These are phyloP conservation scores for Calypte anna DNA, from an alignment of 2,113 vertebrate genomes.

Conservation along the genomic window DNA sequence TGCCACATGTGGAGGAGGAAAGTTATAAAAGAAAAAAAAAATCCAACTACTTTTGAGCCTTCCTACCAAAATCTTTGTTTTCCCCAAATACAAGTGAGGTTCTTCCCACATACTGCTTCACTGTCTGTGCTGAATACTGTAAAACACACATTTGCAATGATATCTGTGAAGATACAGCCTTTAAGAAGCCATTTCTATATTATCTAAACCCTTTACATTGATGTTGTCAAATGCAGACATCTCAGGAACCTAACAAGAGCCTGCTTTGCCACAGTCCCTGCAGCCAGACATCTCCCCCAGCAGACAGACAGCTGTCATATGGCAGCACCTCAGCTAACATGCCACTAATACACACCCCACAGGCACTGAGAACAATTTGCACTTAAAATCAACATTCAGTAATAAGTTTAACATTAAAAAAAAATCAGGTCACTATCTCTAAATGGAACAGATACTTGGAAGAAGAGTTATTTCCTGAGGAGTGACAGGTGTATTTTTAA, in stretches of 20 bases:
- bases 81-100: background rate
- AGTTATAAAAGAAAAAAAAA: no score
- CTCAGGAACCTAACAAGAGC: background rate
- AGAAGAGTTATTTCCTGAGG: background rate
- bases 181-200: background rate
- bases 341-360: background rate
- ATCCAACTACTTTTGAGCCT: background rate
- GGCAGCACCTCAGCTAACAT: background rate
- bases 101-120: background rate
- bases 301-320: background rate
- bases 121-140: background rate
- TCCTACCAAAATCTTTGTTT: background rate
- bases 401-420: background rate
- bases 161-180: background rate
- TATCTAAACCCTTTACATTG: accelerated
- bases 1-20: accelerated
- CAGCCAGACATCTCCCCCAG: background rate
- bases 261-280: background rate
- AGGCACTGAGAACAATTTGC: background rate
- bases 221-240: background rate
- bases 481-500: accelerated
- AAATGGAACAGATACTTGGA: background rate
- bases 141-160: background rate
- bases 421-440: background rate
- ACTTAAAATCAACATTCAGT: background rate